These are phyloP conservation scores for Pygoscelis antarcticus DNA, from an alignment of 2,113 vertebrate species.

Conservation along the genomic window DNA sequence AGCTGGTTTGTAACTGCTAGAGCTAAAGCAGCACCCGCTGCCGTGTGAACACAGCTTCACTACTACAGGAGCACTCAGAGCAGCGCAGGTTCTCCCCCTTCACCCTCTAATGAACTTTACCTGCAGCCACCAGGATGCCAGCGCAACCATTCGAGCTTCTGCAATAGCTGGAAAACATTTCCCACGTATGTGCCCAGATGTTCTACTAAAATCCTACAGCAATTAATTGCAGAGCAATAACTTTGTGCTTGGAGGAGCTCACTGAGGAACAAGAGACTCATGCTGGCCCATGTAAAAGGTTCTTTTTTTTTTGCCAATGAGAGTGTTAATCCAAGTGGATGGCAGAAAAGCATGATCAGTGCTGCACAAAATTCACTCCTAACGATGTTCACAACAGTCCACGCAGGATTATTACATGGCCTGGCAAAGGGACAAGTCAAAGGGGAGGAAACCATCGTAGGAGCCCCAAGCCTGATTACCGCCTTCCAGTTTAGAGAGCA, in stretches of 20 bases:
- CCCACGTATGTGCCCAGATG: neutral
- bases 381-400: neutral
- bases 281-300: neutral
- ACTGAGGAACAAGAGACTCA: neutral
- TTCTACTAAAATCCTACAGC: neutral
- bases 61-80: neutral
- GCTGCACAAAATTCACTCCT: neutral
- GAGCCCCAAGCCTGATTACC: neutral
- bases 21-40: rapidly evolving
- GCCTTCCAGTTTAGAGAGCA: neutral
- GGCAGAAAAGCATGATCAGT: neutral
- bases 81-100: neutral
- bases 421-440: neutral
- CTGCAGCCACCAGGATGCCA: neutral
- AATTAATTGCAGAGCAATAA: neutral
- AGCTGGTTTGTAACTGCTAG: neutral
- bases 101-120: neutral
- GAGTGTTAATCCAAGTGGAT: neutral
- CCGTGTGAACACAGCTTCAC: rapidly evolving
- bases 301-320: neutral
- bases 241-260: neutral
- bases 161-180: neutral
- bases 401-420: neutral
- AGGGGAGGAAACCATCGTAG: neutral
- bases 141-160: neutral